A percentile compares a stretch with the other conserved stretches of the same genome.
These are phyloP conservation scores for Ibidorhyncha struthersii DNA, from an alignment of 2,113 vertebrate genomes.

Conservation along the genomic window DNA sequence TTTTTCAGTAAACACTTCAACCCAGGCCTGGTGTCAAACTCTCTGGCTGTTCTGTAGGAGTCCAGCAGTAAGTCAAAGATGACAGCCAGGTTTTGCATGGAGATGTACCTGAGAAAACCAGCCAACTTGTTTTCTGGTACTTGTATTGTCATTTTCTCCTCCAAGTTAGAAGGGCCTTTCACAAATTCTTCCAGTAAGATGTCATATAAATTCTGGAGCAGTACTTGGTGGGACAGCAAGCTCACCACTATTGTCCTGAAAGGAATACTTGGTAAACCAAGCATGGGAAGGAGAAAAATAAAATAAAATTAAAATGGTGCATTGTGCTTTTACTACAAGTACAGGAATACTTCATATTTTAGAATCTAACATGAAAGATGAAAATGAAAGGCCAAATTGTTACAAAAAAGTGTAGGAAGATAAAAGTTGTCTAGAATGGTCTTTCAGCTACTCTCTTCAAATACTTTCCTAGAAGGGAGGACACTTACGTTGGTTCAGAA, in stretches of 20 bases:
- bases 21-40: slow-evolving; percentile 94
- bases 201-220: slow-evolving; percentile 95
- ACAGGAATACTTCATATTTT: neutral
- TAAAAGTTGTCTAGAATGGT: neutral
- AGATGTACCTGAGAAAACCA: slow-evolving; percentile 95
- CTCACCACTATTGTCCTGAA: slow-evolving; percentile 97
- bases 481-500: neutral
- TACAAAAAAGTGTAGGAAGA: neutral
- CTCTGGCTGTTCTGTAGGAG: slow-evolving; percentile 92
- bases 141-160: slow-evolving; percentile 79
- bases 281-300: neutral
- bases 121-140: slow-evolving; percentile 81
- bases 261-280: slow-evolving; percentile 84
- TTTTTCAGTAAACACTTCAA: slow-evolving; percentile 97
- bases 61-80: slow-evolving; percentile 97
- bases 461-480: neutral
- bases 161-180: slow-evolving; percentile 81
- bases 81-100: slow-evolving; percentile 94
- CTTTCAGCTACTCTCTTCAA: neutral
- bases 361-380: neutral
- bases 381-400: neutral
- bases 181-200: slow-evolving; percentile 95
- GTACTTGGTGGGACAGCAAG: slow-evolving; percentile 94
- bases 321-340: neutral
- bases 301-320: neutral